Base-by-base conservation (phyloP, 2,888 invertebrate genomes). In the Pollenia griseotomentosa region DNA sequence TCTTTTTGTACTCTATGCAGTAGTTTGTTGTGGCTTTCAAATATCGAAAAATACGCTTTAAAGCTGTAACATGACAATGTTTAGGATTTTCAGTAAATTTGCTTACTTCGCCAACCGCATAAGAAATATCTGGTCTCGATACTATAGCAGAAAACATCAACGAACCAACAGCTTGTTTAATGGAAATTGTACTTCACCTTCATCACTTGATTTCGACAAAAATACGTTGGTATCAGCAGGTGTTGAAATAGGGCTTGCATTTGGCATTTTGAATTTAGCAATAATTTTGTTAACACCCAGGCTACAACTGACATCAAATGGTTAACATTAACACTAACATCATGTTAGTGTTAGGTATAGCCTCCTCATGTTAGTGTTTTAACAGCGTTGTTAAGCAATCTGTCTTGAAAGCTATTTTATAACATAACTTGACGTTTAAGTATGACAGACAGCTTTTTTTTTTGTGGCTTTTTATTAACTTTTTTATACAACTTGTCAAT, bases 91-190 rank as follows among this genome's bases (percentile, higher is more conserved):
- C 70, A 51, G 70, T 79, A 57, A 61, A 79, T 70, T 59, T 79
- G 16, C 59, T 70, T 16, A 80, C 87, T 65, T 82, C 77, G 0
- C 85, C 74, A 11, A 88, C 86, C 42, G 86, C 86, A 80, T 79
- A 88, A 33, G 83, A 74, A 65, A 89, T 87, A 59, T 89, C 86
- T n/a, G 89, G 88, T 70, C 89, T 77, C 2, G 88, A 84, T 59
- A 82, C 88, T 57, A 88, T 85, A 33, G 88, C 85, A 44, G 89
- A 63, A 82, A 88, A 89, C 81, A 89, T 89, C 2, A 89, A 73
- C 61, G 82, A 88, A 11, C 88, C 88, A 14, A 88, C 83, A 33
- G 85, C 88, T 85, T 89, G 88, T 81, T 88, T 66, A 88, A 89
- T 65, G 89, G 88, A 80, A 86, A 89, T 16, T 40, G n/a, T 23